Base-by-base conservation (phyloP, 1,140 invertebrate species). In the Philaenus spumarius region DNA sequence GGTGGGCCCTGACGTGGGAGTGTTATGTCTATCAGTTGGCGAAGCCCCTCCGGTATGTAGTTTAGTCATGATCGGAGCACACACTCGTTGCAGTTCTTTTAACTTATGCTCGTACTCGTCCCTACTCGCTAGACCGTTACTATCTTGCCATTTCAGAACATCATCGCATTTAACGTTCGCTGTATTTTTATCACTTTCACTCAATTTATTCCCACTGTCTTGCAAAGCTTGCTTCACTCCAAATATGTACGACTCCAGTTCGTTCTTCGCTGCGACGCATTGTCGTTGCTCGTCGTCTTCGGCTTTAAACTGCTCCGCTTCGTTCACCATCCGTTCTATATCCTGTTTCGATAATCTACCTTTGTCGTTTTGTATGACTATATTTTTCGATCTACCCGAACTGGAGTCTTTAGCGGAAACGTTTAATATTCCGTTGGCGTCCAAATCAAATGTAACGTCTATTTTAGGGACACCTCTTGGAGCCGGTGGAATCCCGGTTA, bases 71-170 rank as follows among this genome's bases (percentile, higher is more conserved):
- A 88, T 78, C 0, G 87, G 85, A 26, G 80, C 75, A 60, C 85
- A 89, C 2, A 84, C 75, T 15, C 73, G 73, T 66, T 89, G 86
- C 6, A 88, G 70, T 26, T 86, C 80, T 63, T 89, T 86, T 53
- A 89, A 69, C 60, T 83, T 85, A 60, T 86, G 74, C 56, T 90
- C 88, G 61, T 82, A 85, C 63, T 92, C 87, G 7, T 86, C 82
- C 63, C 87, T 86, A 55, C 87, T 82, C 0, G 89, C 89, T n/a
- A 92, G 74, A 72, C 95, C 90, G 72, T 97, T 98, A 17, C 83
- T 82, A 72, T 98, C 94, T 45, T 97, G 78, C 95, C 95, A 97
- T 63, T 86, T 84, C 69, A 98, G 90, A 55, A 90, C 87, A 63
- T 96, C 93, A 65, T 92, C 90, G 74, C 92, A 95, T 72, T 95